phyloP scores from a whole-genome alignment of 2,888 invertebrate genomes.

The Watsonalla binaria region DNA sequence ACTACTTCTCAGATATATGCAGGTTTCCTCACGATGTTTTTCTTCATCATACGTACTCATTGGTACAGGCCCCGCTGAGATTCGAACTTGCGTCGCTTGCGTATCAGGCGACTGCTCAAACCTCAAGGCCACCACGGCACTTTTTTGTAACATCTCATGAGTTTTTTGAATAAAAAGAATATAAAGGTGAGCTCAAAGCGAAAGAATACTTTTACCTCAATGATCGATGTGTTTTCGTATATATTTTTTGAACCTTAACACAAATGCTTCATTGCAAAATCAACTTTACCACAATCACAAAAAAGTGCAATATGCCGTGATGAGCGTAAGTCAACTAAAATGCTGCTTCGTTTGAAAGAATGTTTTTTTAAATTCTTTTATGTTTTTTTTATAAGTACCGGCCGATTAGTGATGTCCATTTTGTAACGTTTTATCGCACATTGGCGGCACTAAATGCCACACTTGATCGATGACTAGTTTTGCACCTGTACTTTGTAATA shows the following conservation, averaged over 20 bases:
- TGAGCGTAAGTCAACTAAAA: background rate
- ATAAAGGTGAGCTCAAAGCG: background rate
- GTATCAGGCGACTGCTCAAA: no score
- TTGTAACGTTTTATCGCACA: slow-evolving; percentile 54
- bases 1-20: no score
- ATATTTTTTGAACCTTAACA: slow-evolving; percentile 28
- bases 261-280: slow-evolving; percentile 3
- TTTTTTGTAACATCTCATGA: no score
- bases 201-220: slow-evolving; percentile 28
- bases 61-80: no score
- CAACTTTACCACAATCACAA: slow-evolving; percentile 2
- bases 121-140: no score
- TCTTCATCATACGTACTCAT: no score
- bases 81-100: no score
- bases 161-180: no score
- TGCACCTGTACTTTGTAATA: slow-evolving; percentile 53
- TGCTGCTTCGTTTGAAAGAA: slow-evolving; percentile 23
- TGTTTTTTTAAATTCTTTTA: slow-evolving; percentile 50
- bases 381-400: slow-evolving; percentile 66
- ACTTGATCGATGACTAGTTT: slow-evolving; percentile 58
- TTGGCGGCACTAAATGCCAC: slow-evolving; percentile 61
- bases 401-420: slow-evolving; percentile 72
- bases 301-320: background rate
- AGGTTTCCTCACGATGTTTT: no score
- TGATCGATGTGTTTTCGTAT: slow-evolving; percentile 52